A percentile compares a stretch with the other conserved stretches of the same genome.
Conservation (phyloP, 2,797 vertebrate species). For the Rhynchonycteris naso region DNA sequence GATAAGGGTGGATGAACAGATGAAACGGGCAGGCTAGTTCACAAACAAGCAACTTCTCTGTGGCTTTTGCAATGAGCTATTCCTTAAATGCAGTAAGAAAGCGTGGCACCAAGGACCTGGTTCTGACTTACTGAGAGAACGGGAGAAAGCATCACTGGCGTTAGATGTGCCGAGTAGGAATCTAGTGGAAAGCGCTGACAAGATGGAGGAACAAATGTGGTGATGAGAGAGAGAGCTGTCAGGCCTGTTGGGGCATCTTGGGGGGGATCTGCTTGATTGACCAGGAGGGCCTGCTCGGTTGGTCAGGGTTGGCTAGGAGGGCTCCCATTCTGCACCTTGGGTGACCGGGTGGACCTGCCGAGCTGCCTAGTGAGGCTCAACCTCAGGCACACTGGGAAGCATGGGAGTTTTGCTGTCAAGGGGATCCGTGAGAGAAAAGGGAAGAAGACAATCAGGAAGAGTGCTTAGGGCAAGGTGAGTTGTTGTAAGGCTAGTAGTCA, state of each 20-base stretch:
- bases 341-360: not conserved
- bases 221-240: not conserved
- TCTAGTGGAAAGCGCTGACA: not conserved
- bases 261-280: not conserved
- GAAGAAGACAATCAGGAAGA: not conserved
- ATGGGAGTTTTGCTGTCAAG: not conserved
- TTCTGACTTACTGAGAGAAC: constrained; percentile 15
- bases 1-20: constrained; percentile 14
- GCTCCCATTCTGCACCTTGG: not conserved
- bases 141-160: not conserved
- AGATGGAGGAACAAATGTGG: not conserved
- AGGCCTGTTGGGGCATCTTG: accelerated
- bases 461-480: not conserved
- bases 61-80: not conserved
- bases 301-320: too few species aligned
- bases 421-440: not conserved
- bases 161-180: not conserved
- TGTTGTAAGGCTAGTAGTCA: not conserved
- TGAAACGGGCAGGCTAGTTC: not conserved
- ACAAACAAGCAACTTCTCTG: not conserved
- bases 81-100: not conserved
- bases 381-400: not conserved
- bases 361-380: not conserved
- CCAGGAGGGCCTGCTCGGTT: too few species aligned
- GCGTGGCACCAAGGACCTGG: not conserved